phyloP scores from a whole-genome alignment of 2,113 vertebrate genomes.

The Oplegnathus fasciatus region DNA sequence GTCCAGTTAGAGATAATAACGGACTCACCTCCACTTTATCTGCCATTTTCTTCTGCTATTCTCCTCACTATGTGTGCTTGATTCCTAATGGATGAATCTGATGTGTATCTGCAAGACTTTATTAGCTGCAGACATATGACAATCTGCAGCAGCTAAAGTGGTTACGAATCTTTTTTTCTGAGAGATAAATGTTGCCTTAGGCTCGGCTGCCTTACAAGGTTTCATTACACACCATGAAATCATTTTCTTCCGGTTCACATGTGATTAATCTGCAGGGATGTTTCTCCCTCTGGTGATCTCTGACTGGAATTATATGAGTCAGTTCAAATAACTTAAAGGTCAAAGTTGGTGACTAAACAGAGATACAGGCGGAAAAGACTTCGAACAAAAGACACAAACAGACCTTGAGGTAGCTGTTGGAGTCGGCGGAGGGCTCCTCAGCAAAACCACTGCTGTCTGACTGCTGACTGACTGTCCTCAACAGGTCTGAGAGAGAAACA shows the following conservation, averaged over 20 bases:
- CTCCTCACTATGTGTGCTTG: not conserved
- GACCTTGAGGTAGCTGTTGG: slow-evolving; percentile 90
- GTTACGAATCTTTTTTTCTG: not conserved
- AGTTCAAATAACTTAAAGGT: not conserved
- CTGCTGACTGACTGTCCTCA: slow-evolving; percentile 92
- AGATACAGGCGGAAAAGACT: not conserved
- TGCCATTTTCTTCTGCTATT: not conserved
- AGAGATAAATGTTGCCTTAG: not conserved
- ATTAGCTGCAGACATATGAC: not conserved
- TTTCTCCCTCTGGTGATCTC: not conserved
- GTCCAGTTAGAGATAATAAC: too few species aligned
- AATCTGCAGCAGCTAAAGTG: not conserved
- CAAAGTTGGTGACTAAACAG: not conserved
- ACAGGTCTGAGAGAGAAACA: slow-evolving; percentile 83
- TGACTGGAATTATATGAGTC: slow-evolving; percentile 6
- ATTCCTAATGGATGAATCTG: not conserved
- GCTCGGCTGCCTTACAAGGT: not conserved
- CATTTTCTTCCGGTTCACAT: not conserved
- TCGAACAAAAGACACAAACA: not conserved
- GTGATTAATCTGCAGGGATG: slow-evolving; percentile 1
- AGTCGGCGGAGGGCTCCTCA: slow-evolving; percentile 91
- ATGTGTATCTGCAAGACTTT: not conserved
- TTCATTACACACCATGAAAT: not conserved
- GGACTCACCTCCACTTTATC: too few species aligned
- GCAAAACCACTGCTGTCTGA: slow-evolving; percentile 99